Conservation (phyloP, 1,140 invertebrate genomes). For the Eurosta solidaginis region DNA sequence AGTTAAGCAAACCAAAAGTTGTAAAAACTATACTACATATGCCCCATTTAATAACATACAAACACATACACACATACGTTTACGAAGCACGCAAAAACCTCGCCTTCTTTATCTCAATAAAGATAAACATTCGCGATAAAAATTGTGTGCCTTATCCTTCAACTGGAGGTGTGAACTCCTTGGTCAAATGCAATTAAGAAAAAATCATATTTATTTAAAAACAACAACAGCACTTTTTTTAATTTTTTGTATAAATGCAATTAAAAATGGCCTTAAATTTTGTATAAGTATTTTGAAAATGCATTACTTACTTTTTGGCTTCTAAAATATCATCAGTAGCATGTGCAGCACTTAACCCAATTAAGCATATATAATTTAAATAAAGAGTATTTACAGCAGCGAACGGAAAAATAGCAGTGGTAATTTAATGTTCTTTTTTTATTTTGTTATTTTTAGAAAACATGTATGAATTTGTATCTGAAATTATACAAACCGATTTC, state of each 20-base stretch:
- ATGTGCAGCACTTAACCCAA: background rate
- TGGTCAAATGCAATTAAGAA: conserved; percentile 44
- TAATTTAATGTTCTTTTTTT: too few relatives aligned
- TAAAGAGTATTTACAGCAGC: background rate
- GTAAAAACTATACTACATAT: too few relatives aligned
- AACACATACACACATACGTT: too few relatives aligned
- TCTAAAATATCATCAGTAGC: background rate
- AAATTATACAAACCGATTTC: too few relatives aligned
- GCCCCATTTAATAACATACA: too few relatives aligned
- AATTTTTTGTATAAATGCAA: conserved; percentile 32
- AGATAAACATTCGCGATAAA: too few relatives aligned
- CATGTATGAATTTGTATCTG: too few relatives aligned
- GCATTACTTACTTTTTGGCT: conserved; percentile 25
- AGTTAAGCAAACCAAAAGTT: too few relatives aligned
- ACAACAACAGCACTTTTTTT: conserved; percentile 52
- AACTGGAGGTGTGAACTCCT: conserved; percentile 38
- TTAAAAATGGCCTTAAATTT: conserved; percentile 12
- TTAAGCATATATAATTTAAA: background rate
- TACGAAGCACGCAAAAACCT: too few relatives aligned
- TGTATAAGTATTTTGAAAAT: background rate
- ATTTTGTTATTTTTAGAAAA: too few relatives aligned
- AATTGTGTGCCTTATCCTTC: too few relatives aligned
- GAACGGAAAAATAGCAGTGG: background rate
- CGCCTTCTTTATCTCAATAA: too few relatives aligned
- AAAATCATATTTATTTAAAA: background rate